phyloP scores from a whole-genome alignment of 2,888 invertebrate species.

The Gisinianus flammeolus region DNA sequence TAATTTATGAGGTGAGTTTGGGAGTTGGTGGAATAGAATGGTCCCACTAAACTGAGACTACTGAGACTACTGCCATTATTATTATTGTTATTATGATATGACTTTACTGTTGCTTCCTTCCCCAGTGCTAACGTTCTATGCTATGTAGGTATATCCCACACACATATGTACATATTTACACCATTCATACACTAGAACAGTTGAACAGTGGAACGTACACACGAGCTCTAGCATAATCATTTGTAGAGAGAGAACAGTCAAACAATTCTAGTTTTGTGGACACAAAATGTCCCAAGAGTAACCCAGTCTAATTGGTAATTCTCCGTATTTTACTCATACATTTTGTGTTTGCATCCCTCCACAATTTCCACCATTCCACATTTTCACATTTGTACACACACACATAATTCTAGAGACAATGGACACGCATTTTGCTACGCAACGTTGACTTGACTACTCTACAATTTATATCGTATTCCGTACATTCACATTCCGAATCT shows the following conservation, averaged over 20 bases:
- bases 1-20: not conserved
- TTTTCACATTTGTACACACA: not conserved
- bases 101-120: not conserved
- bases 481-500: not conserved
- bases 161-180: not conserved
- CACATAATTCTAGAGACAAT: no score
- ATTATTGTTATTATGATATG: not conserved
- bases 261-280: not conserved
- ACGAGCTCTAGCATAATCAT: not conserved
- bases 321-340: not conserved
- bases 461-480: not conserved
- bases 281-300: not conserved
- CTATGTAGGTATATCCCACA: not conserved
- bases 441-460: not conserved
- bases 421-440: not conserved
- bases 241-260: not conserved
- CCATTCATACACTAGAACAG: no score
- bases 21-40: not conserved
- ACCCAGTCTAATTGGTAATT: slow-evolving; percentile 7
- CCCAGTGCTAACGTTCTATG: not conserved
- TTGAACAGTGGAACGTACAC: not conserved
- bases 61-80: not conserved
- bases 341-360: not conserved
- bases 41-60: no score
- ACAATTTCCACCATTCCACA: not conserved